Conservation (phyloP, 1,140 invertebrate genomes). For the Panagrolaimus sp. region DNA sequence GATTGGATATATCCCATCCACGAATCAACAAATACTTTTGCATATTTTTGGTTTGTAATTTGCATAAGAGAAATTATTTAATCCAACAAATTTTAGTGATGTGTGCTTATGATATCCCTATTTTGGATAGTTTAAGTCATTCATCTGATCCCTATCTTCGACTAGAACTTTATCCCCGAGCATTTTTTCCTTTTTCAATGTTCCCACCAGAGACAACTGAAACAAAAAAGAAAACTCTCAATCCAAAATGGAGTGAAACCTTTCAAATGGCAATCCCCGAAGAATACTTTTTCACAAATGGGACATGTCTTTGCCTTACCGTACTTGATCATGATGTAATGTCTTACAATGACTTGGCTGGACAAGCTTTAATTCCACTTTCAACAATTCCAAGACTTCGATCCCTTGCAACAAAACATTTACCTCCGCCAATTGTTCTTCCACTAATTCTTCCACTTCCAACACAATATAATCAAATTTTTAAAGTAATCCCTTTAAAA, state of each 20-base stretch:
- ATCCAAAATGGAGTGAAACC: conserved; percentile 36
- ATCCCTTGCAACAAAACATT: conserved; percentile 13
- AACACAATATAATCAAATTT: conserved; percentile 25
- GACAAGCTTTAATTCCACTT: conserved; percentile 37
- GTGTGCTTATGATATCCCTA: conserved; percentile 29
- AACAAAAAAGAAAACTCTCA: conserved; percentile 38
- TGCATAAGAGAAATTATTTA: background rate
- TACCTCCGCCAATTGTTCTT: conserved; percentile 23
- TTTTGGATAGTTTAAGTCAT: conserved; percentile 32
- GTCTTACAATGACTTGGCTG: conserved; percentile 40
- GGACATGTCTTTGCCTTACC: conserved; percentile 32
- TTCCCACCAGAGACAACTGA: conserved; percentile 33
- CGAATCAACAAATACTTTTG: conserved; percentile 33
- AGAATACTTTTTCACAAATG: conserved; percentile 37
- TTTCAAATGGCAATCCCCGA: conserved; percentile 39
- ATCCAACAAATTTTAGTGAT: conserved; percentile 23
- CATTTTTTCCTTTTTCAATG: conserved; percentile 29
- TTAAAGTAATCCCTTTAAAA: too few relatives aligned
- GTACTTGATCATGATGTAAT: conserved; percentile 38
- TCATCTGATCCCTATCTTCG: conserved; percentile 38
- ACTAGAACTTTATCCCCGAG: conserved; percentile 33
- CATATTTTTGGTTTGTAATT: conserved; percentile 22
- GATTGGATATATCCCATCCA: conserved; percentile 32
- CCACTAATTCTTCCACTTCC: conserved; percentile 28
- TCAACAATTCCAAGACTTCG: conserved; percentile 22